phyloP scores from a whole-genome alignment of 2,888 invertebrate genomes.

The Notodromas monacha region DNA sequence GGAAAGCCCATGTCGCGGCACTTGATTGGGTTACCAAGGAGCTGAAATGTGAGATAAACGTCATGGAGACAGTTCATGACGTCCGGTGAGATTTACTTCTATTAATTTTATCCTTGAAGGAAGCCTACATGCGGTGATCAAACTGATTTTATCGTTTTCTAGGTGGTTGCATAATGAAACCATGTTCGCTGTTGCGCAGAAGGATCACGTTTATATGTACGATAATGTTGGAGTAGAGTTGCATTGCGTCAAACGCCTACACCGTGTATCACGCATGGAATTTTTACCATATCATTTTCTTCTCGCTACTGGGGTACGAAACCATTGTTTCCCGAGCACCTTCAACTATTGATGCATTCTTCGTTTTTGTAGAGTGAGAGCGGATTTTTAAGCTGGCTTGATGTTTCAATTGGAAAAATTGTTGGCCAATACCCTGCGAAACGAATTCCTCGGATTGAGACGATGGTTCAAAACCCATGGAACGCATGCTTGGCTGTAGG shows the following conservation, averaged over 20 bases:
- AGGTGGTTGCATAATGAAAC: constrained; percentile 76
- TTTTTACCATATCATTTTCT: constrained; percentile 93
- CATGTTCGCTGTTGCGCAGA: constrained; percentile 90
- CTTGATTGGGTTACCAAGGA: constrained; percentile 93
- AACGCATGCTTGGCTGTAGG: no score
- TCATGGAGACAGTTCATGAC: constrained; percentile 77
- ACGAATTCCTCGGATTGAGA: constrained; percentile 34
- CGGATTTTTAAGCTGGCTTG: constrained; percentile 64
- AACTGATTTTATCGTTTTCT: constrained; percentile 11
- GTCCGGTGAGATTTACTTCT: constrained; percentile 24
- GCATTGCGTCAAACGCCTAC: constrained; percentile 64
- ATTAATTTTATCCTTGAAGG: background rate
- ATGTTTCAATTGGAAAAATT: constrained; percentile 69
- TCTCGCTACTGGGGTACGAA: constrained; percentile 40
- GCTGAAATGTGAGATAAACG: constrained; percentile 75
- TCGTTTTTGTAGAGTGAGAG: constrained; percentile 15
- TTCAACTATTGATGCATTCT: background rate
- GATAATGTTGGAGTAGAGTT: constrained; percentile 87
- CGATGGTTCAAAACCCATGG: constrained; percentile 75
- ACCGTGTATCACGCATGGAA: constrained; percentile 44
- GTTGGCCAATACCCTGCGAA: constrained; percentile 40
- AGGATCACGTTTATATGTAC: constrained; percentile 80
- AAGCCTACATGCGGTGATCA: background rate
- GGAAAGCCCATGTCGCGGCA: constrained; percentile 66
- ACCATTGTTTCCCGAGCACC: no score